Evolutionary conservation across 2,797 vertebrate genomes (phyloP).

Genomic region (Scolopax rusticola): DNA sequence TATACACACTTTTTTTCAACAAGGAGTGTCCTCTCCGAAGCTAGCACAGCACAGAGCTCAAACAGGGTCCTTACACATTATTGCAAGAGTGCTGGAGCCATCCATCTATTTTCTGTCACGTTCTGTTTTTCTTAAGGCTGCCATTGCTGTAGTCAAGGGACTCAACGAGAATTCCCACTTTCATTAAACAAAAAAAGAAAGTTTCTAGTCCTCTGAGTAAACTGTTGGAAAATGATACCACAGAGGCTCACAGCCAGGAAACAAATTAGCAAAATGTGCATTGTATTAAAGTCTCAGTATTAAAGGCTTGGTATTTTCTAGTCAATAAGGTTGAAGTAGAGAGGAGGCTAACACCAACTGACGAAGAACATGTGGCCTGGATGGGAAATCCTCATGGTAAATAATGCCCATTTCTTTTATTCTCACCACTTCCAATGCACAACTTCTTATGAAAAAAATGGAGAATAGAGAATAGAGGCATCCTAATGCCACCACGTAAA

Average conservation of each 20-base stretch:
- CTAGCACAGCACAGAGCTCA: neutral
- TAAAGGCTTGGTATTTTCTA: neutral
- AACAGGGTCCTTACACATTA: neutral
- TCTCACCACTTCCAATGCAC: neutral
- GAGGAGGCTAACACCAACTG: neutral
- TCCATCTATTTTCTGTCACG: constrained; percentile 51
- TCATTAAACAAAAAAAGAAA: constrained; percentile 51
- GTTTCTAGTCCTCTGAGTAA: constrained; percentile 39
- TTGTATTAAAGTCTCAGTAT: neutral
- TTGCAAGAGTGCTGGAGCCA: constrained; percentile 25
- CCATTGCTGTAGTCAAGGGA: constrained; percentile 11
- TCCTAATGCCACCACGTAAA: neutral
- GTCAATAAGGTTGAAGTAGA: neutral
- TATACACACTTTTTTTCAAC: neutral
- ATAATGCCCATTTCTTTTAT: neutral
- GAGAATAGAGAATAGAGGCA: neutral
- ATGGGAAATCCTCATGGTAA: neutral
- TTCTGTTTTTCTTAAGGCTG: constrained; percentile 66
- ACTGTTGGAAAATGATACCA: constrained; percentile 62
- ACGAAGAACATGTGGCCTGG: neutral
- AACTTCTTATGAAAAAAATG: neutral
- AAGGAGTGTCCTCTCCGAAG: constrained; percentile 15
- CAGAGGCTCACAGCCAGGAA: constrained; percentile 43
- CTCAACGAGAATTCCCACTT: constrained; percentile 39
- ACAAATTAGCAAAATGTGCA: constrained; percentile 63